Percentiles rank a stretch among this genome's conserved stretches.
Conservation (phyloP, 2,888 invertebrate species). For the Nomada flava region DNA sequence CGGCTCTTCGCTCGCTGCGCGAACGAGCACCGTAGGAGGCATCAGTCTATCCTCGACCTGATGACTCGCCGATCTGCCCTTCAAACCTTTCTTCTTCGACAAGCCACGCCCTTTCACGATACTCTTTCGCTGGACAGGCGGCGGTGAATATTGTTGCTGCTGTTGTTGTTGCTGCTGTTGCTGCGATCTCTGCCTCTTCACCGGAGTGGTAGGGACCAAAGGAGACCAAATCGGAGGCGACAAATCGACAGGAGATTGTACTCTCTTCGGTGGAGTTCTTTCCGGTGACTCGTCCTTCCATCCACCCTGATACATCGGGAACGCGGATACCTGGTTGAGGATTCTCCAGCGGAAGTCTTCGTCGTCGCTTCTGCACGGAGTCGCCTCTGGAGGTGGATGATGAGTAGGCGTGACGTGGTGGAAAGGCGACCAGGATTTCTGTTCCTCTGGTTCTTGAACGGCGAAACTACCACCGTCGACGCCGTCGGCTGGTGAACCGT, state of each 20-base stretch:
- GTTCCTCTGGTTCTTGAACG: conserved; percentile 69
- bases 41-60: conserved; percentile 68
- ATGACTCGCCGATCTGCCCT: conserved; percentile 75
- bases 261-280: conserved; percentile 73
- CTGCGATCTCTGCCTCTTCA: conserved; percentile 53
- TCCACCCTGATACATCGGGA: conserved; percentile 82
- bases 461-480: conserved; percentile 48
- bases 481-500: conserved; percentile 71
- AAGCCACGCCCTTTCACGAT: conserved; percentile 66
- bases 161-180: conserved; percentile 32
- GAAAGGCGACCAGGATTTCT: conserved; percentile 74
- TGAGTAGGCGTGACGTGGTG: conserved; percentile 80
- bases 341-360: conserved; percentile 81
- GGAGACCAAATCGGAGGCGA: conserved; percentile 80
- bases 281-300: conserved; percentile 82
- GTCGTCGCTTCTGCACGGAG: conserved; percentile 70
- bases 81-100: conserved; percentile 72
- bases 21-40: conserved; percentile 69
- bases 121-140: conserved; percentile 71
- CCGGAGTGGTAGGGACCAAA: conserved; percentile 66
- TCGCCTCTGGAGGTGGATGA: conserved; percentile 78
- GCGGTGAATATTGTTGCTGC: conserved; percentile 56
- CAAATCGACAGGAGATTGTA: conserved; percentile 68
- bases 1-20: conserved; percentile 80
- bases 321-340: conserved; percentile 80